These are phyloP conservation scores for Brenthis hecate DNA, from an alignment of 2,888 invertebrate species.

Conservation along the genomic window DNA sequence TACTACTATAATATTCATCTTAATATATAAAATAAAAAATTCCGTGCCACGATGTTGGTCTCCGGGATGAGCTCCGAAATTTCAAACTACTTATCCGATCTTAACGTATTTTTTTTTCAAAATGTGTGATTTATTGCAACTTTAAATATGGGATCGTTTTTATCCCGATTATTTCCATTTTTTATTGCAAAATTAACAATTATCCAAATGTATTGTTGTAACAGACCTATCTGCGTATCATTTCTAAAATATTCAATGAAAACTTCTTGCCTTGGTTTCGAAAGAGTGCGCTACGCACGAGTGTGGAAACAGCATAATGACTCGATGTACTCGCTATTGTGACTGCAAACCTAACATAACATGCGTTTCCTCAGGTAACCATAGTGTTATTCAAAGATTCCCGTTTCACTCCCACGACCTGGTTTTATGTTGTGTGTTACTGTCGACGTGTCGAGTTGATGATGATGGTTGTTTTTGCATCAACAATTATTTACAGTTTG, in stretches of 20 bases:
- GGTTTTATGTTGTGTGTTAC: slow-evolving; percentile 74
- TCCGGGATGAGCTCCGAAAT: too few species aligned
- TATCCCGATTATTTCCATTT: too few species aligned
- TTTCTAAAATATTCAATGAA: slow-evolving; percentile 13
- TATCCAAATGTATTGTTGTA: too few species aligned
- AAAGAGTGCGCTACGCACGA: slow-evolving; percentile 70
- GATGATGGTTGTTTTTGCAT: slow-evolving; percentile 78
- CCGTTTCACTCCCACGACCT: slow-evolving; percentile 80
- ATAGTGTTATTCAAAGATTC: slow-evolving; percentile 63
- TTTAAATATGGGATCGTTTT: too few species aligned
- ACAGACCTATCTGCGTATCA: neutral
- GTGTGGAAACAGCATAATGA: slow-evolving; percentile 77
- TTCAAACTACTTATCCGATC: too few species aligned
- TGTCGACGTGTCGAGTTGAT: slow-evolving; percentile 53
- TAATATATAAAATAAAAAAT: too few species aligned
- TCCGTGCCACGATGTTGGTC: too few species aligned
- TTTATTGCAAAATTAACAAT: too few species aligned
- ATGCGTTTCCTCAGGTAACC: slow-evolving; percentile 64
- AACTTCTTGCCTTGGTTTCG: slow-evolving; percentile 66
- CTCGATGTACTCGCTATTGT: slow-evolving; percentile 56
- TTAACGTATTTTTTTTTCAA: too few species aligned
- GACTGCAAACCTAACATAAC: slow-evolving; percentile 59
- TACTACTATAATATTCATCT: too few species aligned
- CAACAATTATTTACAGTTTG: slow-evolving; percentile 77
- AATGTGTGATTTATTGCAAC: too few species aligned